Evolutionary conservation across 1,140 invertebrate species (phyloP), one percentile per base, ranked within the genome.

Genomic region (Chlorops oryzae): DNA sequence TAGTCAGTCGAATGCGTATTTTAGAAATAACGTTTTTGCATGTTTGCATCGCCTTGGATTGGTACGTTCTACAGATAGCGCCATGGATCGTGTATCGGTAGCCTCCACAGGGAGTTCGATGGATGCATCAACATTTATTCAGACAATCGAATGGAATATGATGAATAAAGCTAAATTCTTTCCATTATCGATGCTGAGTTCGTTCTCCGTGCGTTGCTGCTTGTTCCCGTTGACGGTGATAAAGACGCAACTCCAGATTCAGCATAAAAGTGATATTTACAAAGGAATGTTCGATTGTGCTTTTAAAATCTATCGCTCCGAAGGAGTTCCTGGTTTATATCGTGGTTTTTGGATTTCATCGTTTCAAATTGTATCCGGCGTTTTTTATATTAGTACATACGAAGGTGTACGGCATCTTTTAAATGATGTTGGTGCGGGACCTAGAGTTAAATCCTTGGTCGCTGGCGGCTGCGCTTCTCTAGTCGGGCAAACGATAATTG

Each of bases 141-240:
- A 82, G 28, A 92, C 85, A n/a, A 96, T 99, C 56, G 93, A 98
- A 76, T 96, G 94, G 90, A 81, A 96, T 51, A 98, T 98, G 93
- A 92, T 99, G 90, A 90, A 99, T 73, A 96, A 96, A 63, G 83
- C 78, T 70, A 95, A 84, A 80, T 95, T 87, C 78, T 94, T 84
- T 65, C 93, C 95, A 3, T 73, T 98, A 32, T 96, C 92, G 41
- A 88, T 96, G 77, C 73, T 94, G 10, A 83, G 81, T 46, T 88
- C 86, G 3, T 90, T 96, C 68, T 79, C 84, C 58, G 86, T 98
- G 32, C 80, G 96, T 40, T 90, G 90, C 65, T 80, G 92, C 43
- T 78, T 98, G 2, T 98, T 98, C 75, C 96, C 96, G 1, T 77
- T 98, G 52, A 96, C 92, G 25, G 80, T 98, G n/a, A 90, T 99